phyloP scores from a whole-genome alignment of 2,888 invertebrate genomes.

The Neoascia interrupta region DNA sequence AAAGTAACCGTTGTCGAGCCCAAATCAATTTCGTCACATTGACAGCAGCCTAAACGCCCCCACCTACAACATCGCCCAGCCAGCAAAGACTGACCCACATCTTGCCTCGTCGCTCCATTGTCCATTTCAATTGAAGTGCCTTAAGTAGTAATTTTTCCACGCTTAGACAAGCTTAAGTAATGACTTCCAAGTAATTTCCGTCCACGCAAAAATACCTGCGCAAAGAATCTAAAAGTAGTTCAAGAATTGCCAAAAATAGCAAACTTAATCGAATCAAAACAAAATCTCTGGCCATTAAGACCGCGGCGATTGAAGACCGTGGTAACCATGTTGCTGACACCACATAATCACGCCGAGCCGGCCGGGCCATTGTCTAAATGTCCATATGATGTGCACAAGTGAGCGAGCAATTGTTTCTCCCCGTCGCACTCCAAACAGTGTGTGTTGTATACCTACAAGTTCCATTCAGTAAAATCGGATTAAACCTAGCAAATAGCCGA shows the following conservation, averaged over 20 bases:
- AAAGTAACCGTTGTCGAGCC: no score
- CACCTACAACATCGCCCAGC: not conserved
- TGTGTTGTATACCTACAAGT: no score
- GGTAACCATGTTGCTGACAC: no score
- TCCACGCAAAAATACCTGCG: not conserved
- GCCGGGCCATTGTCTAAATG: no score
- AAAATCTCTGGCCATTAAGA: slow-evolving; percentile 27
- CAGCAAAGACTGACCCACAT: not conserved
- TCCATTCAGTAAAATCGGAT: slow-evolving; percentile 48
- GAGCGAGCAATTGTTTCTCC: no score
- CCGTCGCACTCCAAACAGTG: no score
- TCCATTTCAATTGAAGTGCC: not conserved
- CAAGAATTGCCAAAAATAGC: slow-evolving; percentile 41
- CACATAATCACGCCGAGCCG: no score
- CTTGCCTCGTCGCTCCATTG: not conserved
- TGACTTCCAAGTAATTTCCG: slow-evolving; percentile 26
- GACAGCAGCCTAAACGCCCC: no score
- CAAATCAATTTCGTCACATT: no score
- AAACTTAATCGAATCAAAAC: slow-evolving; percentile 18
- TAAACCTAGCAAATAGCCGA: slow-evolving; percentile 11
- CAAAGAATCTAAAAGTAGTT: slow-evolving; percentile 36
- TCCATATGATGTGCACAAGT: no score
- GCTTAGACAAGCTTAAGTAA: slow-evolving; percentile 44
- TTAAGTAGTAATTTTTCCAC: slow-evolving; percentile 17
- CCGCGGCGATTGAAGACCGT: no score